Base-by-base conservation (phyloP, 2,888 invertebrate species). In the Colletes collaris region DNA sequence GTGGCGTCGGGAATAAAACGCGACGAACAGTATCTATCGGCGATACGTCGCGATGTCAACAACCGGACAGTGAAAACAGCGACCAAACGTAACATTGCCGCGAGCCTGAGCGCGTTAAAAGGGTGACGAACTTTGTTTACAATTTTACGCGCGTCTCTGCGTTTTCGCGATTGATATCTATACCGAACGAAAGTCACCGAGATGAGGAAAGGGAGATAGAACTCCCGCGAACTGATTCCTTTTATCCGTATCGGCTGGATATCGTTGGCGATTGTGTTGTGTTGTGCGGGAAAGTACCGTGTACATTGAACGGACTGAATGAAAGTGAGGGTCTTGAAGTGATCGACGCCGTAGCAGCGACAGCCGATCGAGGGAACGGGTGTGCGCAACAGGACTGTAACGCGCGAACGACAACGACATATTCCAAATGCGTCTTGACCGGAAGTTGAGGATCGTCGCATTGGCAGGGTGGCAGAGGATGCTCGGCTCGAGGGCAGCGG, bases 351-450 rank as follows among this genome's bases (percentile, higher is more conserved):
- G 40, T 2, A 46, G 44, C 44, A 46, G 8, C 44, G 44, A 10
- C 44, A 46, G 44, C 7, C 10, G 19, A 11, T 27, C 13, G 11
- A n/a, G 37, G 16, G 19, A 46, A 35, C 0, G 53, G n/a, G 27
- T 13, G 53, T n/a, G 37, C 8, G 44, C 44, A 46, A 46, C 8
- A 8, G 44, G 44, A 7, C 44, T 8, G 10, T 40, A 40, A n/a
- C 55, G 59, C 59, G 53, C 50, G 49, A 19, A 49, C 49, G 64
- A 56, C 78, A 50, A 49, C 59, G 70, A 71, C 60, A 64, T 81
- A 81, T 81, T 73, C 86, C 89, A 90, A 87, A 90, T 90, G 89
- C 88, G 84, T 87, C 81, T 82, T 81, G 85, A 84, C 77, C 88
- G 88, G 86, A 87, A 88, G 83, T 86, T 82, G 81, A 85, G 80